Percentiles rank a stretch among this genome's conserved stretches.
phyloP scores from a whole-genome alignment of 2,888 invertebrate species.

The Pelosia muscerda region DNA sequence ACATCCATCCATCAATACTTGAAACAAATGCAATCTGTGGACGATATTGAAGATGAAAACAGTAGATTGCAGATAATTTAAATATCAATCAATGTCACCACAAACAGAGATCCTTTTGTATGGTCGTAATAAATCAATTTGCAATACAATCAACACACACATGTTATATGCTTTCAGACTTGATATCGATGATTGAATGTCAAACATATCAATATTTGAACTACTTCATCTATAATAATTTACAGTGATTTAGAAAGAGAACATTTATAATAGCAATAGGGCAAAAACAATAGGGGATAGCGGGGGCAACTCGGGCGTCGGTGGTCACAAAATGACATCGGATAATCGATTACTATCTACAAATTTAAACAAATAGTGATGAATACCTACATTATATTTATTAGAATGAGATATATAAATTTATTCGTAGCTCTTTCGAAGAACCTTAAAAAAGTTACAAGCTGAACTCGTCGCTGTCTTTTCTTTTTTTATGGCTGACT shows the following conservation, averaged over 20 bases:
- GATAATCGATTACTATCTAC: too few species aligned
- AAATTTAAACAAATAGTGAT: too few species aligned
- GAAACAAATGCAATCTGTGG: neutral
- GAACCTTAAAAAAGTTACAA: neutral
- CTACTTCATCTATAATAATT: conserved; percentile 10
- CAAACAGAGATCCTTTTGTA: neutral
- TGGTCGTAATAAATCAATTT: neutral
- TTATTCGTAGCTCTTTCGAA: too few species aligned
- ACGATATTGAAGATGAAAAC: neutral
- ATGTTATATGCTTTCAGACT: neutral
- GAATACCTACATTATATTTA: too few species aligned
- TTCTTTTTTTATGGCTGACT: neutral
- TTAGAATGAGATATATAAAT: too few species aligned
- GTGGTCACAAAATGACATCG: too few species aligned
- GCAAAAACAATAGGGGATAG: too few species aligned
- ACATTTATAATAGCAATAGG: neutral
- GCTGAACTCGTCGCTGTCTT: neutral
- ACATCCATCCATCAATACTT: neutral
- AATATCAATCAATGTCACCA: neutral
- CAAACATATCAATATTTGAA: conserved; percentile 17
- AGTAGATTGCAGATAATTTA: neutral
- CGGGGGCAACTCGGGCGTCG: too few species aligned
- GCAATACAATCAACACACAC: neutral
- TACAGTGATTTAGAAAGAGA: neutral
- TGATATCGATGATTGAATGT: conserved; percentile 17